Evolutionary conservation across 2,113 vertebrate species (phyloP).

Genomic region (cattle (Bos taurus)): ARS-UCD2.0 NC_037356.1:30571501-30572000

Average conservation of each 20-base stretch:
- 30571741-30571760: not conserved
- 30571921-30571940: not conserved
- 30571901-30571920: not conserved
- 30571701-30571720: not conserved
- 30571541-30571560: not conserved
- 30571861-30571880: not conserved
- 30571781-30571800: not conserved
- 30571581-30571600: not conserved
- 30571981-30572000: not conserved
- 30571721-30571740: not conserved
- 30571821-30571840: not conserved
- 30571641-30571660: not conserved
- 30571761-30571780: not conserved
- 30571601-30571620: not conserved
- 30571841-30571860: not conserved
- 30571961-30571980: not conserved
- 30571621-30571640: not conserved
- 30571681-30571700: not conserved
- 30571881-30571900: not conserved
- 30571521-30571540: not conserved
- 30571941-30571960: not conserved
- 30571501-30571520: not conserved
- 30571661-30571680: not conserved
- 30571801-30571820: not conserved
- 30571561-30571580: not conserved